Evolutionary conservation across 1,140 invertebrate genomes (phyloP), one percentile per base, ranked within the genome.

Genomic region (Oryctes rhinoceros): DNA sequence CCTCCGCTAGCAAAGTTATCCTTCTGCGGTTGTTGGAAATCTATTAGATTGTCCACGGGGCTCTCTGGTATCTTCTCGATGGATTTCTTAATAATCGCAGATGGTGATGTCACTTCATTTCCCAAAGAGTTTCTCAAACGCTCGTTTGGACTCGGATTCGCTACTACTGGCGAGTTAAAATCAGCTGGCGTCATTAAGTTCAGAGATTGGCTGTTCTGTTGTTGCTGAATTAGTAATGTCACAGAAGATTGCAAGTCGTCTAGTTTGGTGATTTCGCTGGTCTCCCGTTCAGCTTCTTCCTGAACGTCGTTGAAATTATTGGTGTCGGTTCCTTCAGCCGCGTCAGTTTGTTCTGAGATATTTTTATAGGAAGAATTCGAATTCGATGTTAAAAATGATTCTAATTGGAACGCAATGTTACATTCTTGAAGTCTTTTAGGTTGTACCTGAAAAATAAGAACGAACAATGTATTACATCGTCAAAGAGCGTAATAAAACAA

Each of bases 111-210:
- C 4, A 67, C 20, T 35, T 76, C 76, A 39, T 76, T 81, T 59
- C 67, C 80, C 20, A 82, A 53, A 13, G 83, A 83, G 77, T 81
- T 84, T 67, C 81, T 78, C 35, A 59, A 24, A 49, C 80, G 80
- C 71, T 79, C 86, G 71, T 80, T 86, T 0, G 86, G 84, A 78
- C 86, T 84, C 1, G 82, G 83, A 80, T 89, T 90, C 13, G 20
- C 65, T 80, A 90, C 90, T 10, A 89, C 89, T 2, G 92, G 90
- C 59, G 90, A 94, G 88, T 92, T 95, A 84, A 97, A 98, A 6
- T 95, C 95, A 87, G 97, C 95, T 0, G 96, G 96, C 1, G 96
- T 96, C 91, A 98, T 94, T 1, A 97, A 90, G 84, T 94, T 95
- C 30, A 91, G 82, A 71, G 83, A 76, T 59, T 82, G 76, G 15